A percentile compares a stretch with the other conserved stretches of the same genome.
phyloP scores from a whole-genome alignment of 2,888 invertebrate genomes.

The Diaprepes abbreviatus region DNA sequence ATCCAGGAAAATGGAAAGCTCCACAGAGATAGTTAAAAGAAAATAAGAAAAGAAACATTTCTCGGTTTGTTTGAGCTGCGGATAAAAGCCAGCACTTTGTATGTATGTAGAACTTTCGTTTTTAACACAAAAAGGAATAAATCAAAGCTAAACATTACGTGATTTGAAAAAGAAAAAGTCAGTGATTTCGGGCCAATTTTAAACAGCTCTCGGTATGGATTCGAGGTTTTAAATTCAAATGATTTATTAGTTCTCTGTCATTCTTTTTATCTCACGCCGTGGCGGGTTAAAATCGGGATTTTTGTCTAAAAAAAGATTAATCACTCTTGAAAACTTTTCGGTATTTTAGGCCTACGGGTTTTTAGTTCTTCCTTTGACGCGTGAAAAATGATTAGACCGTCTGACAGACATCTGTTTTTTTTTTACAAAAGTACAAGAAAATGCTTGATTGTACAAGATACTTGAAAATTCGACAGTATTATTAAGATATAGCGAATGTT shows the following conservation, averaged over 20 bases:
- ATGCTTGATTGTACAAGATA: no score
- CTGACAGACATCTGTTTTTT: neutral
- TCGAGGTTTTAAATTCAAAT: slow-evolving; percentile 16
- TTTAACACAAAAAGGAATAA: neutral
- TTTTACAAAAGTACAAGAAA: no score
- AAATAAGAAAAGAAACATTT: no score
- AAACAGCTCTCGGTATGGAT: neutral
- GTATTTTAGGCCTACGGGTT: slow-evolving; percentile 1
- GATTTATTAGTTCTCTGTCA: slow-evolving; percentile 25
- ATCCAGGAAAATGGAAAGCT: no score
- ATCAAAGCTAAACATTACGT: neutral
- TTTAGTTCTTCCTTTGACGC: neutral
- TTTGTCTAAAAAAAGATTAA: slow-evolving; percentile 12
- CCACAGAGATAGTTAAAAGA: no score
- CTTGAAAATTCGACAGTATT: no score
- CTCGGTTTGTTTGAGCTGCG: no score
- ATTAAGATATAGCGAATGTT: no score
- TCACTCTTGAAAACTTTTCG: slow-evolving; percentile 2
- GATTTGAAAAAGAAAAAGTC: neutral
- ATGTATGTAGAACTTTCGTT: no score
- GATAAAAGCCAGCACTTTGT: no score
- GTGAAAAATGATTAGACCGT: neutral
- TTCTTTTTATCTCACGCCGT: slow-evolving; percentile 30
- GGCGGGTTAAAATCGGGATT: slow-evolving; percentile 31
- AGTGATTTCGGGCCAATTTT: neutral